Conservation (phyloP, 2,113 vertebrate species). For the Tupaia chinensis region DNA sequence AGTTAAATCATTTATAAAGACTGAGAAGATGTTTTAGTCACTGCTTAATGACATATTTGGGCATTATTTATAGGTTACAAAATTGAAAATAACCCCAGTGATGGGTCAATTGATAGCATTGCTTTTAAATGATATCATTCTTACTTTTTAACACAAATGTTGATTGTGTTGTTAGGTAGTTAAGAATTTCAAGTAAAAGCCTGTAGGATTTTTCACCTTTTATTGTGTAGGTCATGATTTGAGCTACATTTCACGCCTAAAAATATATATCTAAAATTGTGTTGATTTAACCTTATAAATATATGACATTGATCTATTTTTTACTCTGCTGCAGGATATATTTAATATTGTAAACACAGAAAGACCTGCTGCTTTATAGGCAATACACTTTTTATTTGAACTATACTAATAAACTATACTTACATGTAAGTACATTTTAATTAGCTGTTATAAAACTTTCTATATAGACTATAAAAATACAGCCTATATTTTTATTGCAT, state of each 20-base stretch:
- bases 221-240: background rate
- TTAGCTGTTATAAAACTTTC: background rate
- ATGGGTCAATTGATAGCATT: background rate
- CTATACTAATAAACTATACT: background rate
- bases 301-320: background rate
- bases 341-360: background rate
- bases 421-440: background rate
- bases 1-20: conserved; percentile 61
- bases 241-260: background rate
- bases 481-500: background rate
- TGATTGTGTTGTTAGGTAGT: background rate
- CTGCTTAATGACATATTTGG: conserved; percentile 25
- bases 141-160: background rate
- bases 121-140: background rate
- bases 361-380: background rate
- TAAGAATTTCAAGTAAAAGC: background rate
- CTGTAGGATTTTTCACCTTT: background rate
- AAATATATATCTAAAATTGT: background rate
- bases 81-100: background rate
- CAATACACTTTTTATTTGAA: background rate
- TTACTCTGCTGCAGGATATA: background rate
- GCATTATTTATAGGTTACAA: background rate
- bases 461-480: background rate
- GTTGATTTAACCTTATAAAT: background rate
- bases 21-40: conserved; percentile 61